These are phyloP conservation scores for Gymnosoma rotundatum DNA, from an alignment of 2,888 invertebrate genomes.

Conservation along the genomic window DNA sequence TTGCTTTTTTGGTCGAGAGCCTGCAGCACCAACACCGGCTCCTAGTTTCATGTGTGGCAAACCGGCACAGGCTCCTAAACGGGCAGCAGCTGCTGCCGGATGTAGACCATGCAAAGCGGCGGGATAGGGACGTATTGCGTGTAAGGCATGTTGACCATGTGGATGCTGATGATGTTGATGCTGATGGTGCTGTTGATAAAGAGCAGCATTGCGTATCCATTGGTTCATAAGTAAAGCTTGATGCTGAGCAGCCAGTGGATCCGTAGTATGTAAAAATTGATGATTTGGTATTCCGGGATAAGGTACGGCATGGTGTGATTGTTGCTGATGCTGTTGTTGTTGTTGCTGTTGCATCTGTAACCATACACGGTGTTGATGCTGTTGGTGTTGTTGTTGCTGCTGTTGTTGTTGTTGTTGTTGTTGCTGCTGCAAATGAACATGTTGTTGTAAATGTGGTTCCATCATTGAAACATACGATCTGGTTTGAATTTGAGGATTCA, in stretches of 20 bases:
- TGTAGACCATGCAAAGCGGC: conserved; percentile 81
- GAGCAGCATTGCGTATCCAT: conserved; percentile 88
- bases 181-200: conserved; percentile 84
- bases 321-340: conserved; percentile 76
- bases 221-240: conserved; percentile 87
- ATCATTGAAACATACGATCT: conserved; percentile 62
- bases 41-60: conserved; percentile 84
- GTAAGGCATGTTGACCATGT: conserved; percentile 44
- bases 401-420: conserved; percentile 74
- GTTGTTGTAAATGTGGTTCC: conserved; percentile 62
- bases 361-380: conserved; percentile 75
- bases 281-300: conserved; percentile 52
- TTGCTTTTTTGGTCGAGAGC: conserved; percentile 89
- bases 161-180: conserved; percentile 53
- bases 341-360: conserved; percentile 75
- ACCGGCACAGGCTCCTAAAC: conserved; percentile 81
- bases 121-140: conserved; percentile 76
- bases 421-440: conserved; percentile 69
- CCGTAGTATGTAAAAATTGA: conserved; percentile 72
- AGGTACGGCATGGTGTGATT: conserved; percentile 65
- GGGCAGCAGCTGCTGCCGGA: conserved; percentile 83
- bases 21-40: conserved; percentile 83
- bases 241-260: conserved; percentile 83
- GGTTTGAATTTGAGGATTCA: conserved; percentile 72
- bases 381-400: conserved; percentile 76